Percentiles rank a stretch among this genome's conserved stretches.
Conservation (phyloP, 2,888 invertebrate species). For the Adelphocoris suturalis region DNA sequence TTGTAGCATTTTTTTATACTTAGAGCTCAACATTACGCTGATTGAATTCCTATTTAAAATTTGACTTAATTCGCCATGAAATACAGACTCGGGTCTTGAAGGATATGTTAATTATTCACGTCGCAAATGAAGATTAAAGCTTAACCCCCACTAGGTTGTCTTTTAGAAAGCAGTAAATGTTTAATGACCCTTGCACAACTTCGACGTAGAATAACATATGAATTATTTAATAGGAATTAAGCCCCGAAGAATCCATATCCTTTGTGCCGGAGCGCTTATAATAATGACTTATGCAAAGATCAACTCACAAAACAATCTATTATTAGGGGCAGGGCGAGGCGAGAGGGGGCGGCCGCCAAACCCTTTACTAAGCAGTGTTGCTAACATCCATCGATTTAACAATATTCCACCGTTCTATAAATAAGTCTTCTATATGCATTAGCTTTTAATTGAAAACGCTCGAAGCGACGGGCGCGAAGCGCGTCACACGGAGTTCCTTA, state of each 20-base stretch:
- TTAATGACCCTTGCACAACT: constrained; percentile 48
- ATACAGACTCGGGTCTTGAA: constrained; percentile 2
- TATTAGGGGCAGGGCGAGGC: constrained; percentile 8
- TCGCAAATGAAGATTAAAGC: constrained; percentile 64
- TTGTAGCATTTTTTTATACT: too few species aligned
- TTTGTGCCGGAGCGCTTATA: constrained; percentile 58
- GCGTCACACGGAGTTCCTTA: neutral
- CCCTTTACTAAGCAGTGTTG: constrained; percentile 58
- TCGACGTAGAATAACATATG: constrained; percentile 62
- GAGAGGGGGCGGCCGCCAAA: constrained; percentile 15
- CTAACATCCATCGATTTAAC: constrained; percentile 59
- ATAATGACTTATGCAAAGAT: constrained; percentile 67
- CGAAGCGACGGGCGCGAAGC: neutral
- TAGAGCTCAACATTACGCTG: too few species aligned
- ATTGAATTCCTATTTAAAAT: too few species aligned
- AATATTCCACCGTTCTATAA: constrained; percentile 59
- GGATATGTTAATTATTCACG: constrained; percentile 24
- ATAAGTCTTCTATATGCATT: constrained; percentile 65
- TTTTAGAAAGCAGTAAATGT: constrained; percentile 55
- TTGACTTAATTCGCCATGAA: neutral
- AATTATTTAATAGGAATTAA: constrained; percentile 66
- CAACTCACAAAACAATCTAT: constrained; percentile 49
- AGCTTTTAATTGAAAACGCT: constrained; percentile 61
- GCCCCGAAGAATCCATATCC: constrained; percentile 59
- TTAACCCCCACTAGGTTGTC: constrained; percentile 56